These are phyloP conservation scores for Palythoa grandiflora DNA, from an alignment of 92 coral and sea anemone species.

Conservation along the genomic window DNA sequence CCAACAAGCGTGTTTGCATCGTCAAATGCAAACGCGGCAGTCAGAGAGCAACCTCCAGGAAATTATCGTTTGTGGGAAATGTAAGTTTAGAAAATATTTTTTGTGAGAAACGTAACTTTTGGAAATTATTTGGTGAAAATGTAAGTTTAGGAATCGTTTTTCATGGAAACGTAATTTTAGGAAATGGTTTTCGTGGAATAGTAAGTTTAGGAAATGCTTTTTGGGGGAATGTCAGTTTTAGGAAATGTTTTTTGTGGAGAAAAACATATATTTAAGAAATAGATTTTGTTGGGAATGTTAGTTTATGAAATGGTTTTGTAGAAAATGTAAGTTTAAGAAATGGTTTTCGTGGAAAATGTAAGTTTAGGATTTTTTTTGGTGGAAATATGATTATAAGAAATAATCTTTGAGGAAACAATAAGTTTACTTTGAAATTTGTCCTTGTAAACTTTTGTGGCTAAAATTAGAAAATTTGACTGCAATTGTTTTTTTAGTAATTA, in stretches of 20 bases:
- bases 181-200: neutral
- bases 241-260: conserved; percentile 77
- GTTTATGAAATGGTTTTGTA: neutral
- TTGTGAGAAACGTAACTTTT: neutral
- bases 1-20: conserved; percentile 91
- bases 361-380: too few species aligned
- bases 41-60: conserved; percentile 82
- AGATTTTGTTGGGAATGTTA: neutral
- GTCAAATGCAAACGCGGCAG: conserved; percentile 87
- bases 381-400: too few species aligned
- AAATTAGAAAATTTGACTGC: too few species aligned
- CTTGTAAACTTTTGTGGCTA: too few species aligned
- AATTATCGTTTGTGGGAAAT: conserved; percentile 89
- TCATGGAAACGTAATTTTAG: neutral
- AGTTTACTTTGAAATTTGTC: too few species aligned
- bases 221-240: neutral
- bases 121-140: neutral
- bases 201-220: neutral
- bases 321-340: neutral
- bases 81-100: conserved; percentile 58
- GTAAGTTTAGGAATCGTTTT: neutral
- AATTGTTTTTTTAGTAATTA: too few species aligned
- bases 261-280: conserved; percentile 64
- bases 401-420: too few species aligned
- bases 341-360: too few species aligned